Base-by-base conservation (phyloP, 2,888 invertebrate species). In the Chirona hameri region DNA sequence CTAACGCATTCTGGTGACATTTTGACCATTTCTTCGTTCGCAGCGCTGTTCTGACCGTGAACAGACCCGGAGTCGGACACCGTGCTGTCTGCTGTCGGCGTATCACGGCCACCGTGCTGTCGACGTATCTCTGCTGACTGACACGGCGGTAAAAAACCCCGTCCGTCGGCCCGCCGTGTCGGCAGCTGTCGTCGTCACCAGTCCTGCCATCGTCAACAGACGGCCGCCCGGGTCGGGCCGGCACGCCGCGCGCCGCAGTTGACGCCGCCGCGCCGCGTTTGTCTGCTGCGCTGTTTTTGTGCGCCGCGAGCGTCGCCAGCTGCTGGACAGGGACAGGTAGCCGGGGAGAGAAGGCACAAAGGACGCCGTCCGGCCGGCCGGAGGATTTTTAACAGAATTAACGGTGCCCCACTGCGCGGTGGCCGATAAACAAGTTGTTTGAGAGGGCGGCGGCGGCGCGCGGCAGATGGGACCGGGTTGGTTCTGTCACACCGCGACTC, bases 361-460 rank as follows among this genome's bases (percentile, higher is more conserved):
- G 76, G 39, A 27, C 29, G 29, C 69, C 65, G 27, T n/a, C 65
- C 69, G 24, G 46, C 76, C 18, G 76, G 76, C 39, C 52, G 52
- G 5, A 5, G 76, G 76, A 76, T 76, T 76, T 76, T 76, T 76
- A 76, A 76, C 76, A 76, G 76, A 76, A 76, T 76, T 46, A 76
- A 76, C 76, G 76, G 46, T 39, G 76, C 46, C 76, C 76, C 76
- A 76, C 76, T 46, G 76, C 7, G 76, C 76, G 24, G 39, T 7
- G 24, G 76, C 21, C 76, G 76, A 76, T 76, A 76, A 76, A 76
- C 76, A 76, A 76, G 76, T 76, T 76, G 76, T 76, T 46, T 39
- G 46, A 76, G 76, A 31, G 72, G 31, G 5, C 15, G 60, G 21
- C 48, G 48, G 48, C 48, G 52, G 65, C 65, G 65, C 27, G 65